phyloP scores from a whole-genome alignment of 2,797 vertebrate species.

The Octomys mimax region DNA sequence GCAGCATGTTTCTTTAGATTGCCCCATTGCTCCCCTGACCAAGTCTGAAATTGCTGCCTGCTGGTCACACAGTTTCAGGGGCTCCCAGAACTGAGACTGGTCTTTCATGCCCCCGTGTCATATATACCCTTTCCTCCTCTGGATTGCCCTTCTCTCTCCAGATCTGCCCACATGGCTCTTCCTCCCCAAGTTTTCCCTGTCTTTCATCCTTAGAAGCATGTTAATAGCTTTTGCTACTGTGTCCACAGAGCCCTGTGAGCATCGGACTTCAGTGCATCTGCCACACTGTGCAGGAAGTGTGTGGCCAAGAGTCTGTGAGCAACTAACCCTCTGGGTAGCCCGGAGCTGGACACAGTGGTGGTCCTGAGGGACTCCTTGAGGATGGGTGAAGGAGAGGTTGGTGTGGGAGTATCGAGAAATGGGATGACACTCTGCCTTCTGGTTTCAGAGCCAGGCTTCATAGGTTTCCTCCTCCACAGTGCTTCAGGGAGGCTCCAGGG shows the following conservation, averaged over 20 bases:
- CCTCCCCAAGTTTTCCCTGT: too few relatives aligned
- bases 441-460: not conserved
- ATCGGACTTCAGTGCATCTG: not conserved
- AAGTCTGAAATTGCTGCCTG: not conserved
- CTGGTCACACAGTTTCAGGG: not conserved
- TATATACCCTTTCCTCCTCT: not conserved
- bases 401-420: not conserved
- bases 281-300: not conserved
- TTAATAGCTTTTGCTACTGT: not conserved
- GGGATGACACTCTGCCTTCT: not conserved
- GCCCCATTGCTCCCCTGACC: not conserved
- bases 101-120: not conserved
- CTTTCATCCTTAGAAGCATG: too few relatives aligned
- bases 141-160: not conserved
- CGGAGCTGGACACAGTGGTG: not conserved
- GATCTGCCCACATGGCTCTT: not conserved
- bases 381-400: not conserved
- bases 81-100: not conserved
- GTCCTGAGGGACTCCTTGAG: not conserved
- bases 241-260: not conserved
- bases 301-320: accelerated
- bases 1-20: not conserved
- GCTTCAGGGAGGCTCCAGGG: not conserved
- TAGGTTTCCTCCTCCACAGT: not conserved
- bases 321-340: not conserved